Evolutionary conservation across 2,113 vertebrate species (phyloP).

Genomic region (Clarias macrocephalus): DNA sequence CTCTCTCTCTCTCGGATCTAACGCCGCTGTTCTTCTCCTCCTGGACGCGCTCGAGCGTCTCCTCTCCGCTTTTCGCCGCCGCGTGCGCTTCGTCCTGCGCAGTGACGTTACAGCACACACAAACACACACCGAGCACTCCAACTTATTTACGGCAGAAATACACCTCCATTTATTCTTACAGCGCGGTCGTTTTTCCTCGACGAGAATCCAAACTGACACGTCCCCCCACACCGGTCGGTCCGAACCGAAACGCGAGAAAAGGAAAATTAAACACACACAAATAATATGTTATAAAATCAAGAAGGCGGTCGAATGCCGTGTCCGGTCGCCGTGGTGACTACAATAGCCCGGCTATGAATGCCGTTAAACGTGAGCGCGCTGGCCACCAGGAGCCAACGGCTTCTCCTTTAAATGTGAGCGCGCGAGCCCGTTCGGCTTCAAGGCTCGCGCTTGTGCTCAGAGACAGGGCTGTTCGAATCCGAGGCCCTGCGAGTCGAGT

Average conservation of each 20-base stretch:
- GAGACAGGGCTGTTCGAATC: background rate
- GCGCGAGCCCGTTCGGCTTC: constrained; percentile 53
- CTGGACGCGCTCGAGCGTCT: constrained; percentile 22
- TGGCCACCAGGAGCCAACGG: constrained; percentile 14
- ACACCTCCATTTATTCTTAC: constrained; percentile 5
- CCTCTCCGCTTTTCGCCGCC: background rate
- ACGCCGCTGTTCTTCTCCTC: constrained; percentile 16
- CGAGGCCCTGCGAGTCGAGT: background rate
- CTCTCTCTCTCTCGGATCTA: background rate
- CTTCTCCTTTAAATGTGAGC: constrained; percentile 58
- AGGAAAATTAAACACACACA: background rate
- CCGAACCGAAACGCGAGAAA: background rate
- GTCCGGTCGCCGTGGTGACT: constrained; percentile 64
- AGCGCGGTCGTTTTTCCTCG: background rate
- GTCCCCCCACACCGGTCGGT: background rate
- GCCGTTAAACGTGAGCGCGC: background rate
- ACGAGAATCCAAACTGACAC: constrained; percentile 38
- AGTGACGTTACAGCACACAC: background rate
- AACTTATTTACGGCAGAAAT: background rate
- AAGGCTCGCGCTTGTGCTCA: constrained; percentile 9
- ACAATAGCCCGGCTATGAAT: constrained; percentile 34
- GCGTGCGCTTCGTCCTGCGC: background rate
- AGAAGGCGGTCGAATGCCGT: constrained; percentile 17
- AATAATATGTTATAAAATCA: background rate
- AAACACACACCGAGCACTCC: background rate